Base-by-base conservation (phyloP, 2,797 vertebrate genomes). In the Smutsia gigantea region DNA sequence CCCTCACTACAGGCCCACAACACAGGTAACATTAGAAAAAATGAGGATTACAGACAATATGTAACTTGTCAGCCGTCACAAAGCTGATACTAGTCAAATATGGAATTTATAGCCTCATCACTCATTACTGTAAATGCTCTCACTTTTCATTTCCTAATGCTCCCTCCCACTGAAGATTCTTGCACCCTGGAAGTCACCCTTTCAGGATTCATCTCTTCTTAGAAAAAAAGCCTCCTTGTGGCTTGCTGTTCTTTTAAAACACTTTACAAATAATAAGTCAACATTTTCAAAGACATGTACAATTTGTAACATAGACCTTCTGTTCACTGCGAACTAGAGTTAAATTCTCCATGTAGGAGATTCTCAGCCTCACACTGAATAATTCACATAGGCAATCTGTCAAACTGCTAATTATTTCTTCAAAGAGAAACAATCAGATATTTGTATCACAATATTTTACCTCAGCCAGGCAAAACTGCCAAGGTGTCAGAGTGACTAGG, bases 371-470 rank as follows among this genome's bases (percentile, higher is more conserved):
- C 72, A 29, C n/a, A 15, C 51, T 82, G 90, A 89, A 86, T 90
- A 93, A 95, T 81, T 91, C 93, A 81, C 61, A 11, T 53, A 46
- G 2, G 55, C 55, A 87, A 79, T 66, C 93, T 96, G 92, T 95
- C 93, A 93, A 95, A 87, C 69, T 86, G 91, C 55, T 96, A 93
- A 96, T 96, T 95, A 95, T 93, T 86, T 79, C 75, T 93, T 86
- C 93, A 71, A 92, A 84, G 93, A 96, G 81, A 95, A 96, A 95
- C 95, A 91, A 88, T 84, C 92, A 95, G 64, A 51, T 93, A 91
- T 96, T 97, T 96, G 87, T 91, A 89, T 96, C 95, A 93, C 93
- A 97, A 96, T 96, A 95, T 96, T 97, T 96, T 94, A 84, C 74
- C 64, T 89, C 94, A 86, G 71, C 51, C 9, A 72, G 59, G 63